Conservation (phyloP, 2,113 vertebrate genomes). For the Amblyornis subalaris region DNA sequence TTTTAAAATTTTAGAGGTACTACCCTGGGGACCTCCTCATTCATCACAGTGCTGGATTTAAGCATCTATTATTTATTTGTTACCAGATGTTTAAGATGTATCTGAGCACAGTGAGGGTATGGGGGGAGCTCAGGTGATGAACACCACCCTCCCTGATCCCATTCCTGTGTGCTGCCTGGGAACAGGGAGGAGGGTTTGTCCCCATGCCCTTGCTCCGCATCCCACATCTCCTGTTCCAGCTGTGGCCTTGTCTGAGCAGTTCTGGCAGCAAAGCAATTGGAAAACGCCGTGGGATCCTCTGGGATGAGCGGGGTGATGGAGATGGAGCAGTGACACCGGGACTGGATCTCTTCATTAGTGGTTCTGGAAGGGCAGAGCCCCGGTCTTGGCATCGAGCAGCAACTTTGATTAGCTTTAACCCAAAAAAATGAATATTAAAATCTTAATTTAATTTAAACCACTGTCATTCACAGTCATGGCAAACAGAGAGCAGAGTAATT, state of each 20-base stretch:
- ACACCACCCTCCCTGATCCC: neutral
- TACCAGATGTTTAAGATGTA: rapidly evolving
- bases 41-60: neutral
- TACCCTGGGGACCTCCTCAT: rapidly evolving
- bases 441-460: conserved; percentile 76
- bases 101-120: neutral
- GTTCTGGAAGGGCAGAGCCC: neutral
- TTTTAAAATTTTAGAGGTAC: neutral
- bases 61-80: rapidly evolving
- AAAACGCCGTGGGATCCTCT: rapidly evolving
- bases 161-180: rapidly evolving
- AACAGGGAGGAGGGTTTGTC: neutral
- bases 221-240: neutral
- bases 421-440: conserved; percentile 59
- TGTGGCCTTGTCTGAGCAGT: neutral
- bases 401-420: conserved; percentile 60
- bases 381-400: neutral
- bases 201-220: neutral
- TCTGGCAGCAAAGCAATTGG: neutral
- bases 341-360: neutral
- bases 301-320: neutral
- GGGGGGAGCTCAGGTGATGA: neutral
- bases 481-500: conserved; percentile 73
- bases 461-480: conserved; percentile 72
- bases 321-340: rapidly evolving